Percentiles rank a stretch among this genome's conserved stretches.
phyloP scores from a whole-genome alignment of 2,113 vertebrate genomes.

The Leucopternis melanops region DNA sequence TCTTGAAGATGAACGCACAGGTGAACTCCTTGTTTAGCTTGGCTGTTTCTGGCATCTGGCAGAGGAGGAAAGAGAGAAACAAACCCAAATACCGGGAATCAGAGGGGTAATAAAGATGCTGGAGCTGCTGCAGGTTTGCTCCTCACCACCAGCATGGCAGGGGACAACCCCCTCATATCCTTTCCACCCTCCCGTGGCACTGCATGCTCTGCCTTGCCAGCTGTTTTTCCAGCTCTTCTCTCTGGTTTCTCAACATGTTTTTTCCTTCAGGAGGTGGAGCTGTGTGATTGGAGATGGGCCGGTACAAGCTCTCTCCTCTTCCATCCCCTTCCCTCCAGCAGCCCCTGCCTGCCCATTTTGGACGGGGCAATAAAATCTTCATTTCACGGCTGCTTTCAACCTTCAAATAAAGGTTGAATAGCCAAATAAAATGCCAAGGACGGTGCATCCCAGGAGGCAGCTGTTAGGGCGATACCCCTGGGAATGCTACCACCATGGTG shows the following conservation, averaged over 20 bases:
- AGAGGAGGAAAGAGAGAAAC: background rate
- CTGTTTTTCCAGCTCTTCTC: background rate
- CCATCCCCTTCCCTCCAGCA: background rate
- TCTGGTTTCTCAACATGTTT: background rate
- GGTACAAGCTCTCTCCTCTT: background rate
- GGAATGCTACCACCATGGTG: background rate
- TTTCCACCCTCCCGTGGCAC: background rate
- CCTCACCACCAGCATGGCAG: background rate
- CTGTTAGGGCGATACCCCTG: background rate
- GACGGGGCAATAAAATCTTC: background rate
- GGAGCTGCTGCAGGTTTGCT: background rate
- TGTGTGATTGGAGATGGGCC: background rate
- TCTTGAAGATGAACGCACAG: conserved; percentile 65
- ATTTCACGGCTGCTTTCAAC: background rate
- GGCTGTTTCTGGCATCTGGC: conserved; percentile 60
- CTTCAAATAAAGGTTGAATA: background rate
- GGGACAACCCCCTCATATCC: background rate
- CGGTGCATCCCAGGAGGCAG: background rate
- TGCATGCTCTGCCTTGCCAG: rapidly evolving
- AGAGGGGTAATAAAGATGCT: background rate
- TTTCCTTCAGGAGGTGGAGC: background rate
- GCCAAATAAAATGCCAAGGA: background rate
- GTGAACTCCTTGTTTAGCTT: conserved; percentile 30
- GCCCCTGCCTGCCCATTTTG: background rate
- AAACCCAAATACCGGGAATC: background rate